Evolutionary conservation across 2,888 invertebrate genomes (phyloP).

Genomic region (Dyspetes luteomarginatus): DNA sequence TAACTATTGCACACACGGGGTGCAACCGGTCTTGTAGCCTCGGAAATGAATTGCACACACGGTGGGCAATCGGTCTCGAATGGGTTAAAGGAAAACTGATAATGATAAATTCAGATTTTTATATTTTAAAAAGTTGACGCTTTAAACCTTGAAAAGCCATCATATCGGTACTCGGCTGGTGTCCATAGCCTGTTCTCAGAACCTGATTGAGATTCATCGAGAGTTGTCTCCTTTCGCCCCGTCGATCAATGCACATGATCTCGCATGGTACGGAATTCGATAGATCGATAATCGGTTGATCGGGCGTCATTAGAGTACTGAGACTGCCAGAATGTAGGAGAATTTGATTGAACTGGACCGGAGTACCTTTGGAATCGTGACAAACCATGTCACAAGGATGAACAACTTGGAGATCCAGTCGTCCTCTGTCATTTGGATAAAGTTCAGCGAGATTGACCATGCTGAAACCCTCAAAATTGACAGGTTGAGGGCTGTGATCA

Average conservation of each 20-base stretch:
- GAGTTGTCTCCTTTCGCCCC: conserved; percentile 60
- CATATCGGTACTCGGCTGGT: conserved; percentile 37
- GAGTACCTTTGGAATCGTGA: conserved; percentile 66
- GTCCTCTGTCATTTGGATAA: conserved; percentile 61
- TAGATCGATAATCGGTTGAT: conserved; percentile 69
- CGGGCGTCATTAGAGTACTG: conserved; percentile 68
- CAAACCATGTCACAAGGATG: conserved; percentile 71
- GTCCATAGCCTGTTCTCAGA: conserved; percentile 53
- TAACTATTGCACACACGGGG: too few relatives aligned
- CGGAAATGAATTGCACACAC: too few relatives aligned
- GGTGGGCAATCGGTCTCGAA: too few relatives aligned
- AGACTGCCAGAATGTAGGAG: conserved; percentile 59
- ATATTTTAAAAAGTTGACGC: conserved; percentile 48
- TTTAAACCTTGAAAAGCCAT: conserved; percentile 63
- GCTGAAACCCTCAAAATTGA: conserved; percentile 69
- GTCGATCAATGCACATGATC: conserved; percentile 66
- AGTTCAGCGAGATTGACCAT: conserved; percentile 68
- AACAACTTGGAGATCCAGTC: conserved; percentile 62
- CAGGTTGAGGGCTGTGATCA: conserved; percentile 64
- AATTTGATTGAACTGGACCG: conserved; percentile 68
- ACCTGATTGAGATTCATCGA: conserved; percentile 63
- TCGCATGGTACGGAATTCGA: conserved; percentile 65
- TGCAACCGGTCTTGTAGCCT: too few relatives aligned
- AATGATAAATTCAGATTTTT: conserved; percentile 3
- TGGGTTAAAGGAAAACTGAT: too few relatives aligned